Evolutionary conservation across 2,797 vertebrate genomes (phyloP).

Genomic region (Sarcoramphus papa): DNA sequence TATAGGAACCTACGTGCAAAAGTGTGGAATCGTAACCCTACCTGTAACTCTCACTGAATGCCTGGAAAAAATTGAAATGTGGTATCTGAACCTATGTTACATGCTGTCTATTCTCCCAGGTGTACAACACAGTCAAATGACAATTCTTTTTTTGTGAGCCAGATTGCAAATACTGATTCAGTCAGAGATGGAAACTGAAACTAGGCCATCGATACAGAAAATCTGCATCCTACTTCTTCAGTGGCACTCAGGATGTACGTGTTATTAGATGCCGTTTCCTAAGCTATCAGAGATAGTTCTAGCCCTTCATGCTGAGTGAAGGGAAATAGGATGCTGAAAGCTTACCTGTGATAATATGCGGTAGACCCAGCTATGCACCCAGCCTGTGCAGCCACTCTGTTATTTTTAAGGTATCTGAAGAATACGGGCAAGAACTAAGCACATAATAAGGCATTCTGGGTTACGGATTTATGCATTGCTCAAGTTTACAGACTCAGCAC

Average conservation of each 20-base stretch:
- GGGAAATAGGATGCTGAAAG: not conserved
- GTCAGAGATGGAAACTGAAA: not conserved
- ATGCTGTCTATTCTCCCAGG: not conserved
- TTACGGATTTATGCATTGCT: not conserved
- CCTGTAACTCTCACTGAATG: not conserved
- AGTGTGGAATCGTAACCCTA: not conserved
- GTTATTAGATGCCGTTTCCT: not conserved
- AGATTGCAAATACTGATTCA: not conserved
- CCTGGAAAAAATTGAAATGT: not conserved
- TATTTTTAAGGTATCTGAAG: not conserved
- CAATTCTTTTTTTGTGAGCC: not conserved
- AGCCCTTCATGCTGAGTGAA: not conserved
- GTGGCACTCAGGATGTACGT: not conserved
- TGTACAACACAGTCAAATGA: not conserved
- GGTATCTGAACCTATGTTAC: too few species aligned
- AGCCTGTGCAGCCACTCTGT: not conserved
- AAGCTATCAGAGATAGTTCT: not conserved
- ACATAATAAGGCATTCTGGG: not conserved
- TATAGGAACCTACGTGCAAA: not conserved
- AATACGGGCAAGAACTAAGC: not conserved
- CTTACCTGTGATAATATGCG: not conserved
- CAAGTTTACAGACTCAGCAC: not conserved
- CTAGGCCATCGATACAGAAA: accelerated
- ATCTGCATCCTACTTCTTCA: not conserved
- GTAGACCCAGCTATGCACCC: not conserved